phyloP scores from a whole-genome alignment of 2,113 vertebrate species.

The Chrysemys picta region DNA sequence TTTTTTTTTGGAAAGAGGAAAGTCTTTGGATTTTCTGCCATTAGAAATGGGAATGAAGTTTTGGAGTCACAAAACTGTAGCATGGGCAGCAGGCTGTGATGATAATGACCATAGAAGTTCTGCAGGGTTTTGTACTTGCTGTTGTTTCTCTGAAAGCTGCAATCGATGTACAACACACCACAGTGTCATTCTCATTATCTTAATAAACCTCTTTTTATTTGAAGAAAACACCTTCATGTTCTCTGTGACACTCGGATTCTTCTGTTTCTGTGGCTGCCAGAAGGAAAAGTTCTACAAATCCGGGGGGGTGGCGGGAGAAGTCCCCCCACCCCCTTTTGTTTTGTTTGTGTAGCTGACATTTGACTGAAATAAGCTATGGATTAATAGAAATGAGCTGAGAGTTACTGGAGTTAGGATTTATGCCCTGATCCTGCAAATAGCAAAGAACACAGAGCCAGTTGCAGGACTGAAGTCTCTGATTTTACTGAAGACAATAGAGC shows the following conservation, averaged over 20 bases:
- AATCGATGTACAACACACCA: conserved; percentile 64
- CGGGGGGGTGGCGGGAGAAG: background rate
- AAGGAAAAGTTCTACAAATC: rapidly evolving
- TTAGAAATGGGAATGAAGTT: conserved; percentile 68
- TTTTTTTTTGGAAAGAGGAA: background rate
- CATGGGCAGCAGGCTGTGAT: conserved; percentile 53
- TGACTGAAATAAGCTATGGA: background rate
- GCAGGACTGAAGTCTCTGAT: background rate
- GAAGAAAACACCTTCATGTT: conserved; percentile 43
- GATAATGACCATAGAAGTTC: conserved; percentile 42
- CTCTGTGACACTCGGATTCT: conserved; percentile 48
- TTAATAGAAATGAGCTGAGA: background rate
- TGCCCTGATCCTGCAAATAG: too few relatives aligned
- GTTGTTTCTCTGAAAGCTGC: conserved; percentile 75
- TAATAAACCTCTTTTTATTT: conserved; percentile 80
- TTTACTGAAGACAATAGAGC: background rate
- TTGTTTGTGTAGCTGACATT: background rate
- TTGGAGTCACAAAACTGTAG: conserved; percentile 38
- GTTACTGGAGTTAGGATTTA: rapidly evolving
- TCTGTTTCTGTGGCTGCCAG: background rate
- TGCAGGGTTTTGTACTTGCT: conserved; percentile 70
- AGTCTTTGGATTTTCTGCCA: conserved; percentile 47
- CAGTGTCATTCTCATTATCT: conserved; percentile 71
- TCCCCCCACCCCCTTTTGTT: background rate
- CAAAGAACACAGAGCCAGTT: background rate